Evolutionary conservation across 2,888 invertebrate genomes (phyloP).

Genomic region (Leptinotarsa haldemani): DNA sequence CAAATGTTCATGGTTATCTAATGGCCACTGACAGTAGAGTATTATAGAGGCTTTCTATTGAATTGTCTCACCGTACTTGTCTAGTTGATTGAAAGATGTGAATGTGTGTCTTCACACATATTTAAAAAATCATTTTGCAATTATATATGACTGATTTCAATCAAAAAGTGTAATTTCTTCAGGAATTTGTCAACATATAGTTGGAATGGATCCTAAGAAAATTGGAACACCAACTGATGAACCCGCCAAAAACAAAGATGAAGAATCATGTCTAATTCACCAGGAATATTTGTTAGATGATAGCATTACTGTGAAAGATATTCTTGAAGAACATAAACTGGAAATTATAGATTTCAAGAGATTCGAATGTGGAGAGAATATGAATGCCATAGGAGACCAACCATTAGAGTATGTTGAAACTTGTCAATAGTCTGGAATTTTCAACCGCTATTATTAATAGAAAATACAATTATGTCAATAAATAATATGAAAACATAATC

Average conservation of each 20-base stretch:
- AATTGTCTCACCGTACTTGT: too few relatives aligned
- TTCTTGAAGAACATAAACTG: slow-evolving; percentile 74
- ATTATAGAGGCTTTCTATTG: too few relatives aligned
- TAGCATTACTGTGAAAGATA: slow-evolving; percentile 77
- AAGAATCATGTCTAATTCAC: slow-evolving; percentile 83
- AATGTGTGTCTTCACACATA: too few relatives aligned
- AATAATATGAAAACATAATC: too few relatives aligned
- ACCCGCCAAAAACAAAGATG: slow-evolving; percentile 74
- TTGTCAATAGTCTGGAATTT: slow-evolving; percentile 67
- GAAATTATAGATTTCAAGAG: slow-evolving; percentile 85
- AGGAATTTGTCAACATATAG: slow-evolving; percentile 91
- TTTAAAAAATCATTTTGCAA: too few relatives aligned
- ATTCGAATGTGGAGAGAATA: slow-evolving; percentile 86
- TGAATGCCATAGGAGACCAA: slow-evolving; percentile 55
- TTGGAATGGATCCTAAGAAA: slow-evolving; percentile 86
- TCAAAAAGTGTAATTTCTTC: slow-evolving; percentile 15
- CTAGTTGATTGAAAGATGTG: too few relatives aligned
- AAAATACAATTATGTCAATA: not conserved
- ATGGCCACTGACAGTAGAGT: too few relatives aligned
- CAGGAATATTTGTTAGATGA: slow-evolving; percentile 91
- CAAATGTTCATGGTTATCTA: too few relatives aligned
- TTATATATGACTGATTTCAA: too few relatives aligned
- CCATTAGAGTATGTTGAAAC: slow-evolving; percentile 73
- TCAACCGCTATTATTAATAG: not conserved
- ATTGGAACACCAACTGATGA: slow-evolving; percentile 75